Evolutionary conservation across 2,888 invertebrate species (phyloP).

Genomic region (Ametastegia equiseti): DNA sequence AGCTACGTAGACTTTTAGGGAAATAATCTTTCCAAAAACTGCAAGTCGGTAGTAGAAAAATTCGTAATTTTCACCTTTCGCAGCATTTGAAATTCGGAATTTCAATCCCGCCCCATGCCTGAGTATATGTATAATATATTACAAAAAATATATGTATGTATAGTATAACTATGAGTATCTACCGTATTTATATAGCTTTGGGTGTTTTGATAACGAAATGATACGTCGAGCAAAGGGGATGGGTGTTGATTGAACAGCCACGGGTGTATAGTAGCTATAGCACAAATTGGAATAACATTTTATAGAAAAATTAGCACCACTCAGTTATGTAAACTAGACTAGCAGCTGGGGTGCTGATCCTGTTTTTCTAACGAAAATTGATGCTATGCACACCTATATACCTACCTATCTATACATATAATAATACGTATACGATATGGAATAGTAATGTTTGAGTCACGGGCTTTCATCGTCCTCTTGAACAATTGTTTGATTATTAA

Average conservation of each 20-base stretch:
- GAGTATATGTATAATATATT: too few relatives aligned
- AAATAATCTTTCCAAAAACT: too few relatives aligned
- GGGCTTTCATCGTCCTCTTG: neutral
- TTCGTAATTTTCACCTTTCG: too few relatives aligned
- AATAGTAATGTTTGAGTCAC: neutral
- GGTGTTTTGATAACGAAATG: constrained; percentile 31
- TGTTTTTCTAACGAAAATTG: constrained; percentile 34
- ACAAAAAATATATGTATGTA: neutral
- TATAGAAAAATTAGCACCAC: constrained; percentile 46
- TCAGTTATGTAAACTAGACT: constrained; percentile 20
- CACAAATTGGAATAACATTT: constrained; percentile 33
- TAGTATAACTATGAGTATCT: too few relatives aligned
- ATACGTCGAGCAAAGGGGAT: neutral
- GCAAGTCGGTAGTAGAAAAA: too few relatives aligned
- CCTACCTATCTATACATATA: neutral
- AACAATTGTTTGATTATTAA: neutral
- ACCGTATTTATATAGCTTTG: neutral
- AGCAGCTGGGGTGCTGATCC: neutral
- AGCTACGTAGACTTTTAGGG: too few relatives aligned
- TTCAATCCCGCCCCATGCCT: too few relatives aligned
- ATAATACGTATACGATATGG: neutral
- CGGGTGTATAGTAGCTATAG: neutral
- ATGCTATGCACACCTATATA: neutral
- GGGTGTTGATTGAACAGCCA: neutral
- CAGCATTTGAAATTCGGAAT: too few relatives aligned